phyloP scores from a whole-genome alignment of 2,797 vertebrate genomes.

The Naso thynnoides region DNA sequence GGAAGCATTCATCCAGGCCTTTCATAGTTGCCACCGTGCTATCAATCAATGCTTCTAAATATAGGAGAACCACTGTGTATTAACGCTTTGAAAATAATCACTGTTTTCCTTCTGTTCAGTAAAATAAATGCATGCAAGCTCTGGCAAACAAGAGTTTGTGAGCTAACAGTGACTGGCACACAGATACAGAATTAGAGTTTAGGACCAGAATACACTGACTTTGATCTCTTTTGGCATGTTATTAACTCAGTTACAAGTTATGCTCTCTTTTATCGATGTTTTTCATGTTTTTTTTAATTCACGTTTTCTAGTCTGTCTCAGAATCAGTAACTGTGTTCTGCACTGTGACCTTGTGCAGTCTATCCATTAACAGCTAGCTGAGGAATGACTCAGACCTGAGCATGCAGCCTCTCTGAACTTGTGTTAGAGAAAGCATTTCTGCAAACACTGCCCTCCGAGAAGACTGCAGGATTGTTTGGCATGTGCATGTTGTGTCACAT shows the following conservation, averaged over 20 bases:
- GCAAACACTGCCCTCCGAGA: neutral
- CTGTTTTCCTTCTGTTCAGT: neutral
- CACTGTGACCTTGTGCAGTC: neutral
- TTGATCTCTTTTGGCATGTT: neutral
- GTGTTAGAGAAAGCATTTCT: neutral
- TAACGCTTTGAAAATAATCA: neutral
- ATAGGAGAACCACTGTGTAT: neutral
- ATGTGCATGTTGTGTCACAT: neutral
- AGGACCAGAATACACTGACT: neutral
- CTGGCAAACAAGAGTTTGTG: neutral
- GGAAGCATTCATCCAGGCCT: too few relatives aligned
- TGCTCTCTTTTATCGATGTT: neutral
- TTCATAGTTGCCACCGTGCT: neutral
- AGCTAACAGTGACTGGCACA: neutral
- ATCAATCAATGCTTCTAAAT: neutral
- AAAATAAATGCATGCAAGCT: neutral
- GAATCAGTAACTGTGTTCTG: neutral
- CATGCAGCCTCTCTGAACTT: neutral
- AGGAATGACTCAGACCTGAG: constrained; percentile 8
- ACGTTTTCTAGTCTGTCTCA: too few relatives aligned
- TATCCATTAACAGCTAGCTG: constrained; percentile 5
- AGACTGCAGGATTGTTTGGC: neutral
- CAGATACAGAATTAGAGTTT: neutral
- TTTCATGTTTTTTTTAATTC: too few relatives aligned
- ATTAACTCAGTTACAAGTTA: neutral